A percentile compares a stretch with the other conserved stretches of the same genome.
phyloP scores from a whole-genome alignment of 2,113 vertebrate species.

The Tachycineta bicolor region DNA sequence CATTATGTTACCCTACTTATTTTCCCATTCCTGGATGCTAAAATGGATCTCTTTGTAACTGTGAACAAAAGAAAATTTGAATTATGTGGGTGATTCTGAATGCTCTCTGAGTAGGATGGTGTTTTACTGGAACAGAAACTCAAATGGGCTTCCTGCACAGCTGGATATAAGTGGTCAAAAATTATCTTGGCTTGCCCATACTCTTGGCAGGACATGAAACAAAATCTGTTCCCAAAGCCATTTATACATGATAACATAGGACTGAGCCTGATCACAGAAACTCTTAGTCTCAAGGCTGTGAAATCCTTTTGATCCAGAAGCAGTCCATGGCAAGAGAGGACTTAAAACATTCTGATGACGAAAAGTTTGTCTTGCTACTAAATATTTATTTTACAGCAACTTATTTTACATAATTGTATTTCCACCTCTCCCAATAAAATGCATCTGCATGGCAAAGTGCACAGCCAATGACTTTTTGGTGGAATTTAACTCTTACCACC shows the following conservation, averaged over 20 bases:
- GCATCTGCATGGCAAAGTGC: neutral
- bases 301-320: neutral
- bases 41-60: neutral
- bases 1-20: neutral
- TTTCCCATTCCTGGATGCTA: neutral
- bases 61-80: neutral
- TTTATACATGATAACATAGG: neutral
- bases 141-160: neutral
- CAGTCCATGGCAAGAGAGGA: neutral
- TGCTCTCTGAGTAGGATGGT: neutral
- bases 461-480: neutral
- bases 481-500: neutral
- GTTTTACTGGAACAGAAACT: neutral
- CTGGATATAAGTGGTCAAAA: neutral
- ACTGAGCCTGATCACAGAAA: neutral
- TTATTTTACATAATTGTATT: neutral
- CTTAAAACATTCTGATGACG: neutral
- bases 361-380: neutral
- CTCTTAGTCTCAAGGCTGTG: neutral
- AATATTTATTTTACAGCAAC: neutral
- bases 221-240: neutral
- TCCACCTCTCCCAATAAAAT: neutral
- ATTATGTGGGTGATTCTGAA: neutral
- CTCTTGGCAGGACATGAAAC: neutral
- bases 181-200: neutral